Evolutionary conservation across 2,888 invertebrate genomes (phyloP), one percentile per base, ranked within the genome.

Genomic region (Chironomus tentans): DNA sequence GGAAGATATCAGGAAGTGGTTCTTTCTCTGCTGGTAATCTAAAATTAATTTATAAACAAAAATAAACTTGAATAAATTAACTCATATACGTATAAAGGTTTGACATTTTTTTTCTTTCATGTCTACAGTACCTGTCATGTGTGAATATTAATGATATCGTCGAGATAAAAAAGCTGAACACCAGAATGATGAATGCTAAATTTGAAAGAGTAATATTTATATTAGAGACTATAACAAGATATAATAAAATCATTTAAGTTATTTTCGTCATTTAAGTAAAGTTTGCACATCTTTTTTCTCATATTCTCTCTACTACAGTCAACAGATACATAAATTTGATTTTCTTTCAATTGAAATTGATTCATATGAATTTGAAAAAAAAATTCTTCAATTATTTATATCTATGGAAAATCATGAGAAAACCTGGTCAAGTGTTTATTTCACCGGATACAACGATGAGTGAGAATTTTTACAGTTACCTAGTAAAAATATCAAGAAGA

Each of bases 1-100:
- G 87, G 81, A 94, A 87, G 78, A 93, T 86, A 84, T 96, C 96
- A 76, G 92, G 92, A 79, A 96, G 88, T 76, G 95, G 95, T 77
- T 87, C 86, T 78, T 87, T 86, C 78, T 92, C 86, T 84, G 93
- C 92, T 69, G 95, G 95, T 79, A 95, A 89, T 79, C 92, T 88
- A 83, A 10, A 38, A 38, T 28, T 4, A 5, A 1, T 4, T 1
- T 28, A 6, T 28, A 38, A 38, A 38, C 7, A 38, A 1, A 28
- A 4, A 28, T 1, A 28, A 38, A 38, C 10, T 38, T 38, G 38
- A 38, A 38, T 38, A 38, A 38, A 38, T 38, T 38, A 50, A 50
- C 4, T 50, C 50, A 56, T 7, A 3, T 6, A 50, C 7, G 3
- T n/a, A 6, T 50, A 1, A 15, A 56, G 2, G 4, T 56, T 7